Conservation (phyloP, 2,797 vertebrate species). For the Petrocephalus schoutedeni region DNA sequence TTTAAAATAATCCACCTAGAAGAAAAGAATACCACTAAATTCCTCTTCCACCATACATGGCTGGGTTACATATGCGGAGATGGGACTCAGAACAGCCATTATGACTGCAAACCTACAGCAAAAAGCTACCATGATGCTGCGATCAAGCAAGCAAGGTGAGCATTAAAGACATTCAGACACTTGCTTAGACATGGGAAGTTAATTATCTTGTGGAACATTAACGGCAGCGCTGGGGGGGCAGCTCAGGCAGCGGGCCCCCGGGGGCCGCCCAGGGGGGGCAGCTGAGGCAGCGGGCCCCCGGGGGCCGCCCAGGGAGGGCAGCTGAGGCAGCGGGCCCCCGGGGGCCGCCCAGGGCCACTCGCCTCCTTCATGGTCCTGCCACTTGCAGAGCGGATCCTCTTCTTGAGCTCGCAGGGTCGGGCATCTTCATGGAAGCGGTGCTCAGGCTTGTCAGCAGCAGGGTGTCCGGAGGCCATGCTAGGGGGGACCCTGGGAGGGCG, state of each 20-base stretch:
- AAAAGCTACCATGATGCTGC: background rate
- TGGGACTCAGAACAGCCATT: background rate
- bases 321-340: too few species aligned
- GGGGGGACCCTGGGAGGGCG: constrained; percentile 43
- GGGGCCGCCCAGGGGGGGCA: too few species aligned
- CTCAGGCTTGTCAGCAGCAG: constrained; percentile 45
- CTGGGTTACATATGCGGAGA: background rate
- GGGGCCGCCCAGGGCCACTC: constrained; percentile 13
- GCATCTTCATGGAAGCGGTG: constrained; percentile 34
- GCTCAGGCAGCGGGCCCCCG: too few species aligned
- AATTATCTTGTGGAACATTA: background rate
- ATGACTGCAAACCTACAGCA: background rate
- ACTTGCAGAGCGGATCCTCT: constrained; percentile 49
- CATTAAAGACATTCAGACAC: background rate
- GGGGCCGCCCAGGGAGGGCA: too few species aligned
- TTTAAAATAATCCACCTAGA: constrained; percentile 64
- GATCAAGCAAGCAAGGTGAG: background rate
- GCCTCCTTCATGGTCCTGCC: constrained; percentile 73
- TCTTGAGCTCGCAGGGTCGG: constrained; percentile 42
- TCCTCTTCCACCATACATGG: background rate
- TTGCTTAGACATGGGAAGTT: background rate
- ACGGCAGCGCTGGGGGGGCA: background rate
- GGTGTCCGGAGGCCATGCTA: constrained; percentile 57
- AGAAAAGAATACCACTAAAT: constrained; percentile 53
- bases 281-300: too few species aligned